These are phyloP conservation scores for Brassicogethes aeneus DNA, from an alignment of 2,888 invertebrate genomes.

Conservation along the genomic window DNA sequence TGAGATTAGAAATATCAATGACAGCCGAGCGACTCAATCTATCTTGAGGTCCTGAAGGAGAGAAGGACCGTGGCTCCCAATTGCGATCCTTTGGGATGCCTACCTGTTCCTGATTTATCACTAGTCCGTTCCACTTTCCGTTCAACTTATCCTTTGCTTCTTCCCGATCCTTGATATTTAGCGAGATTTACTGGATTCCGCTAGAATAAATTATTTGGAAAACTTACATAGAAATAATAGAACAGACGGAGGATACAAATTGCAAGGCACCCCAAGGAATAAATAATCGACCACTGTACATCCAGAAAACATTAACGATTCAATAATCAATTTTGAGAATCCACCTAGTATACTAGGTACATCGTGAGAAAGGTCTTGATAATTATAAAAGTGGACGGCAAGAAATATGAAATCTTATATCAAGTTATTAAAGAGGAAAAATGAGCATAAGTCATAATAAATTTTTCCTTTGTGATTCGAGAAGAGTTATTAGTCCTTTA, in stretches of 20 bases:
- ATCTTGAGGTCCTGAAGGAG: slow-evolving; percentile 35
- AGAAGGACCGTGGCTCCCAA: slow-evolving; percentile 35
- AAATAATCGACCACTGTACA: slow-evolving; percentile 11
- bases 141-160: slow-evolving; percentile 37
- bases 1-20: slow-evolving; percentile 31
- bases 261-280: slow-evolving; percentile 15
- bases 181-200: slow-evolving; percentile 37
- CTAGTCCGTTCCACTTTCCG: slow-evolving; percentile 40
- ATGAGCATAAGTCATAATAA: too few relatives aligned
- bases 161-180: slow-evolving; percentile 40
- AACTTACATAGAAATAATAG: slow-evolving; percentile 11
- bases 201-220: slow-evolving; percentile 37
- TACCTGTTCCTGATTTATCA: slow-evolving; percentile 43
- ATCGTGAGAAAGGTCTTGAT: too few relatives aligned
- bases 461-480: too few relatives aligned
- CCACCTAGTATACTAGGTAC: too few relatives aligned
- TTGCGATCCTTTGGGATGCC: slow-evolving; percentile 37
- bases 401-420: too few relatives aligned
- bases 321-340: too few relatives aligned
- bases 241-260: slow-evolving; percentile 15
- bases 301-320: slow-evolving; percentile 11
- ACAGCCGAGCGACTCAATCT: slow-evolving; percentile 34
- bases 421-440: too few relatives aligned
- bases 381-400: too few relatives aligned
- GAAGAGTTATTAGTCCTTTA: too few relatives aligned